Conservation (phyloP, 1,140 invertebrate species). For the Lerema accius region DNA sequence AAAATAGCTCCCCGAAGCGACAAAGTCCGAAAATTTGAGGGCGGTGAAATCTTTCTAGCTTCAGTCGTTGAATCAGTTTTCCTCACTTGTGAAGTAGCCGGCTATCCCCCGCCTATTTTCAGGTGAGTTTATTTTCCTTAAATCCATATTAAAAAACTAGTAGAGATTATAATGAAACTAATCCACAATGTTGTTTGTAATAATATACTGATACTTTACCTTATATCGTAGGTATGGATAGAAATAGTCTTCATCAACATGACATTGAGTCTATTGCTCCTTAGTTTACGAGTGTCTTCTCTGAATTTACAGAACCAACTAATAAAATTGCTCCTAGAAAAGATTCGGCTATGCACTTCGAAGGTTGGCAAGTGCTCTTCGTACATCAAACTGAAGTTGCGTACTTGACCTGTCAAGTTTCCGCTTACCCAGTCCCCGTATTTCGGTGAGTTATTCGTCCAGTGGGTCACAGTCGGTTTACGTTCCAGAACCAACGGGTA, state of each 20-base stretch:
- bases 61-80: conserved; percentile 82
- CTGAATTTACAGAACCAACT: conserved; percentile 85
- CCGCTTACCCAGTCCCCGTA: conserved; percentile 86
- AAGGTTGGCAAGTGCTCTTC: conserved; percentile 86
- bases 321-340: conserved; percentile 87
- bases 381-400: conserved; percentile 82
- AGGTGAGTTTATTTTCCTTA: conserved; percentile 80
- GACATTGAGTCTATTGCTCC: conserved; percentile 8
- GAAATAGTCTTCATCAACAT: neutral
- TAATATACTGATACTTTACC: conserved; percentile 16
- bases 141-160: neutral
- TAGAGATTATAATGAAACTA: neutral
- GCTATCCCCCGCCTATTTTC: conserved; percentile 86
- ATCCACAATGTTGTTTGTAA: neutral
- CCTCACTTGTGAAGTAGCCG: conserved; percentile 85
- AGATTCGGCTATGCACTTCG: conserved; percentile 86
- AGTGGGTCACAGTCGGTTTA: conserved; percentile 55
- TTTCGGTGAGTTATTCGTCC: conserved; percentile 84
- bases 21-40: conserved; percentile 83
- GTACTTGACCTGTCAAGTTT: conserved; percentile 87
- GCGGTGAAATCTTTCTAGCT: conserved; percentile 86
- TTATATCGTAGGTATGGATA: neutral
- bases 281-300: conserved; percentile 39
- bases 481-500: conserved; percentile 85
- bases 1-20: conserved; percentile 83